phyloP scores from a whole-genome alignment of 1,140 invertebrate species.

The Brachionus rotundiformis region DNA sequence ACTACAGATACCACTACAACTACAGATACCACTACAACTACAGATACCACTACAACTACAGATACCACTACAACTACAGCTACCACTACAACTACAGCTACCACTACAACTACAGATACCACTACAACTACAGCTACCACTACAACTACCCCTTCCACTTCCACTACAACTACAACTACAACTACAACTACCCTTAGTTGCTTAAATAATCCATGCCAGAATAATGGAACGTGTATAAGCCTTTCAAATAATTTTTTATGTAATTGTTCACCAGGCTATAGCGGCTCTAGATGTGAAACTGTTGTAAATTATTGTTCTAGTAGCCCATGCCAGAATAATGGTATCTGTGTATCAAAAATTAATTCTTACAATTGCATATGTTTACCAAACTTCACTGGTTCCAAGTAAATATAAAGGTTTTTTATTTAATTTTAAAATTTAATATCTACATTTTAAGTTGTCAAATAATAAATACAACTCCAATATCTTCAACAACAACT shows the following conservation, averaged over 20 bases:
- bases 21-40: too few species aligned
- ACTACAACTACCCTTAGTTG: too few species aligned
- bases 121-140: neutral
- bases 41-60: neutral
- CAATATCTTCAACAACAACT: neutral
- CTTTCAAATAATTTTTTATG: neutral
- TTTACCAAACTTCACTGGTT: neutral
- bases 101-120: neutral
- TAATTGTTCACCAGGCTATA: conserved; percentile 53
- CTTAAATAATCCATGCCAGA: too few species aligned
- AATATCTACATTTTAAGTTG: neutral
- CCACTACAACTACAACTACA: neutral
- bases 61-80: neutral
- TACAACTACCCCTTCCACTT: too few species aligned
- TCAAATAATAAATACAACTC: neutral
- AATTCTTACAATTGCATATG: neutral
- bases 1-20: neutral
- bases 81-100: too few species aligned
- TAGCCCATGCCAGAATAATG: conserved; percentile 42
- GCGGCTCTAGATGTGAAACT: conserved; percentile 55
- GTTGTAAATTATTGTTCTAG: conserved; percentile 15
- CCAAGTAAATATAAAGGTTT: neutral
- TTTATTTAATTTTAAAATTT: too few species aligned
- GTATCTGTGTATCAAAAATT: neutral
- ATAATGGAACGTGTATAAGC: conserved; percentile 53